Evolutionary conservation across 2,113 vertebrate species (phyloP), one percentile per base, ranked within the genome.

Genomic region (Urocolius indicus): DNA sequence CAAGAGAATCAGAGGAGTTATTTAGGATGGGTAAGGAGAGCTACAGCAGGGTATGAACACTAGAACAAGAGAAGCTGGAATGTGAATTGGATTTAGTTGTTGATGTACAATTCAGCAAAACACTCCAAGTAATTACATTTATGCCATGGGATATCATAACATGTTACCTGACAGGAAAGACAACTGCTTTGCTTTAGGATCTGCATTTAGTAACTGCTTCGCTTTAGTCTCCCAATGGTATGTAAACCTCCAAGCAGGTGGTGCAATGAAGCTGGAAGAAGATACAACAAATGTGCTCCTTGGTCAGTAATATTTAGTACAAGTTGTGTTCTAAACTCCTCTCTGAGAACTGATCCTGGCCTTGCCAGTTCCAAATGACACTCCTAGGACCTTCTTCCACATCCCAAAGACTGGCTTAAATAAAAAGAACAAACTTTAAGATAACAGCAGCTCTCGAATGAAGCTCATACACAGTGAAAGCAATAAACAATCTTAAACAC

Each of bases 401-500:
- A 75, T 34, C n/a, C 34, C 10, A 87, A 76, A 87, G 49, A 36
- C 9, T 24, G 8, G 21, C 87, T 89, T 94, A 93, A 95, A 79
- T 87, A 93, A 89, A 89, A 68, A 84, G 6, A 73, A 1, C 4
- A 73, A 61, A 73, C 19, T 84, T 87, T 58, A 90, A 67, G 82
- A 68, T 57, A 92, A 49, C 57, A 92, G 32, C 18, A 79, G 0
- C 16, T 75, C 57, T 89, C 30, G 1, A 62, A 81, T 24, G 38
- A 89, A 87, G 32, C 9, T 89, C n/a, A 36, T 59, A 36, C 4
- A 65, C 46, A 46, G 21, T 15, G 15, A 81, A 87, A 5, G 19
- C 41, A 87, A 78, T 95, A 94, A 94, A 91, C 52, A 89, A 76
- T 58, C 87, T 95, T 91, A 91, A 96, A 91, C 59, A 94, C 68